phyloP scores from a whole-genome alignment of 2,797 vertebrate genomes.

The Euphonia xanthogaster region DNA sequence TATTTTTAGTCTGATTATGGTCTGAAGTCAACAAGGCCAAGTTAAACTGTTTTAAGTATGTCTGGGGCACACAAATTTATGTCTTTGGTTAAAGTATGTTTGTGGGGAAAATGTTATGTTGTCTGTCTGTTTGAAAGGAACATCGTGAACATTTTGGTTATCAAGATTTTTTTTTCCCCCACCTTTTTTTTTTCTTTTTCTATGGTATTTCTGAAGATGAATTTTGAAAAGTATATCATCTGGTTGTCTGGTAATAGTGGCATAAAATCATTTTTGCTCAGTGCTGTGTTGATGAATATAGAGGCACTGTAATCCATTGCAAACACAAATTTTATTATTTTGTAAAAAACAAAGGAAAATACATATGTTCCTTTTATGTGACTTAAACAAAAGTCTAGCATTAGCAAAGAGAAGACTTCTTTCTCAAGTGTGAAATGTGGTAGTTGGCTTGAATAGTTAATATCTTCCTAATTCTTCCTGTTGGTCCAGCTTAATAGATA shows the following conservation, averaged over 20 bases:
- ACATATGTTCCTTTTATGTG: background rate
- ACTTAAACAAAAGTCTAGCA: background rate
- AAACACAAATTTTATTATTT: background rate
- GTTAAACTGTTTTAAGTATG: conserved; percentile 37
- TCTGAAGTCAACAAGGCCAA: conserved; percentile 28
- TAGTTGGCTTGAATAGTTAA: background rate
- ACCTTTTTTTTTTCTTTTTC: background rate
- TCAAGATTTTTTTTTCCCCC: background rate
- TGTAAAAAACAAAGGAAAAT: background rate
- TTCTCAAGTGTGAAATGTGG: background rate
- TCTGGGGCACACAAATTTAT: conserved; percentile 24
- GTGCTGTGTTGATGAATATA: background rate
- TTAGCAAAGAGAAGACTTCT: background rate
- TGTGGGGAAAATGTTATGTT: background rate
- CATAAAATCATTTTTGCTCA: background rate
- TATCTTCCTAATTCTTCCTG: background rate
- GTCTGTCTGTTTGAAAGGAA: background rate
- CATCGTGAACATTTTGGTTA: background rate
- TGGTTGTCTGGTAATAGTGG: background rate
- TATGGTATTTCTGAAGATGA: background rate
- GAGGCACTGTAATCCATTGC: background rate
- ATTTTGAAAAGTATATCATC: background rate
- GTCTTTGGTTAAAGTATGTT: background rate
- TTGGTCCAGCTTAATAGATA: background rate
- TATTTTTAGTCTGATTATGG: background rate